phyloP scores from a whole-genome alignment of 2,113 vertebrate species.

The Sterrhoptilus dennistouni region DNA sequence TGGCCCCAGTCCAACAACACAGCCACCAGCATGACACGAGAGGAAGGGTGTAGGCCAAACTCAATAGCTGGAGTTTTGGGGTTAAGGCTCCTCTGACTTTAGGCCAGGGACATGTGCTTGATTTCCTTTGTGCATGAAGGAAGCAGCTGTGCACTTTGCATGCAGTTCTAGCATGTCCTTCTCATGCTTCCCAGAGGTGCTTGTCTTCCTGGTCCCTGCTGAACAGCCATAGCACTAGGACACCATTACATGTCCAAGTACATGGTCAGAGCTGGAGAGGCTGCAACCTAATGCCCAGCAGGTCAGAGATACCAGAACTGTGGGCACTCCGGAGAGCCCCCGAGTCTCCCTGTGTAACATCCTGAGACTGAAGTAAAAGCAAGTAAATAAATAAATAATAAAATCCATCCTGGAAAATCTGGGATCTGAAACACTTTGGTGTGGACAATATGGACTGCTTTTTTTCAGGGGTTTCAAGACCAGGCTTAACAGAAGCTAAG shows the following conservation, averaged over 20 bases:
- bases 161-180: background rate
- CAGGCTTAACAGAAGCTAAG: background rate
- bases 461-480: background rate
- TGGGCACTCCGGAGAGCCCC: background rate
- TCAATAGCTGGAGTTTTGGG: background rate
- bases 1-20: background rate
- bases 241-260: background rate
- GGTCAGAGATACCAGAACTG: background rate
- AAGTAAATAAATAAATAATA: background rate
- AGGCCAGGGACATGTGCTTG: rapidly evolving
- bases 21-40: rapidly evolving
- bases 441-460: background rate
- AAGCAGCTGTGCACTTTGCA: background rate
- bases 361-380: background rate
- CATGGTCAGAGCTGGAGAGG: background rate
- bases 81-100: background rate
- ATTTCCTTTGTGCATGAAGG: background rate
- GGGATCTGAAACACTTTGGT: background rate
- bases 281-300: background rate
- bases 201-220: background rate
- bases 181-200: background rate
- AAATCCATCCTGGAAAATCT: background rate
- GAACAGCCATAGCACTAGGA: background rate
- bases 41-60: background rate
- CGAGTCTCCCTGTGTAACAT: background rate